A percentile compares a stretch with the other conserved stretches of the same genome.
These are phyloP conservation scores for Hemicentrotus pulcherrimus DNA, from an alignment of 35 echinoderm and acorn worm species.

Conservation along the genomic window DNA sequence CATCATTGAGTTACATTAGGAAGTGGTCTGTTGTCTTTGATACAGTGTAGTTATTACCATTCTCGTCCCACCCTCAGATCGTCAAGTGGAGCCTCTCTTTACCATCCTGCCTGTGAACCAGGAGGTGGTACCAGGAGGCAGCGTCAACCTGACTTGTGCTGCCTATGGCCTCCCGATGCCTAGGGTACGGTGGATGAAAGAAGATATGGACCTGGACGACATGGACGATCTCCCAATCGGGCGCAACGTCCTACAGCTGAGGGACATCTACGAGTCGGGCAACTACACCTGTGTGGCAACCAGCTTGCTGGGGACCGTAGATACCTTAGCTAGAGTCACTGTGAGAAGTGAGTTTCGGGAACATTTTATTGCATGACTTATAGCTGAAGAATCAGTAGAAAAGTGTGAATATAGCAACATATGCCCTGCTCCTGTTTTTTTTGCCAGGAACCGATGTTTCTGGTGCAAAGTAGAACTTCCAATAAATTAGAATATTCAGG, in stretches of 20 bases:
- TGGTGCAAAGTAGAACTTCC: too few species aligned
- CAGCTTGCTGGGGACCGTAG: conserved; percentile 63
- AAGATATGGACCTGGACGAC: conserved; percentile 61
- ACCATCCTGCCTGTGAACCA: conserved; percentile 68
- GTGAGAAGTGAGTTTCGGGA: conserved; percentile 72
- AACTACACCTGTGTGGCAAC: conserved; percentile 88
- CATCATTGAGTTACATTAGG: too few species aligned
- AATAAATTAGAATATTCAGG: too few species aligned
- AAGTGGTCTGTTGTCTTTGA: too few species aligned
- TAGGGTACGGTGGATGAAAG: conserved; percentile 76
- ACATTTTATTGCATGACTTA: neutral
- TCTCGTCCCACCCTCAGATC: conserved; percentile 55
- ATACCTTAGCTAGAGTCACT: conserved; percentile 49
- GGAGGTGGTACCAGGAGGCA: conserved; percentile 85
- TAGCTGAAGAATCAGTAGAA: too few species aligned
- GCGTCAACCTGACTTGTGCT: conserved; percentile 76
- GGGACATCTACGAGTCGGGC: conserved; percentile 66
- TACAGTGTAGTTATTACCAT: neutral
- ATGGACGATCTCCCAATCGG: conserved; percentile 68
- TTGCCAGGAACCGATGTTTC: too few species aligned
- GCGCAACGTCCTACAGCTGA: conserved; percentile 66
- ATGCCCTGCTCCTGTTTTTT: too few species aligned
- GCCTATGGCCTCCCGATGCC: conserved; percentile 93
- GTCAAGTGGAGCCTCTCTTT: conserved; percentile 69
- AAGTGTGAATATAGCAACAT: too few species aligned